phyloP scores from a whole-genome alignment of 2,888 invertebrate genomes.

The Ashinkailepas kermadecensis region DNA sequence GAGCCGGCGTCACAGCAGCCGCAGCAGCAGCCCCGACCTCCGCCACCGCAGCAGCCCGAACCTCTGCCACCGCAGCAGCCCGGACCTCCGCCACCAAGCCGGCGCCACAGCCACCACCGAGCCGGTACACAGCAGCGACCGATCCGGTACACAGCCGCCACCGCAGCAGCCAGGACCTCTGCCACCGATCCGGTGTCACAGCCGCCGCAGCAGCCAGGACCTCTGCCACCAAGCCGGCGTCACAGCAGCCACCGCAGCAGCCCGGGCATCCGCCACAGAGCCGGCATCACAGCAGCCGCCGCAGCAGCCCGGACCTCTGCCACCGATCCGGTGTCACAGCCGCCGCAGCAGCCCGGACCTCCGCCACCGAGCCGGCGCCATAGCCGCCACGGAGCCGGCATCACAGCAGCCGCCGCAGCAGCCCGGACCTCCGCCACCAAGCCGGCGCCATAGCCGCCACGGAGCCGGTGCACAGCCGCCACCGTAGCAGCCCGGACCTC shows the following conservation, averaged over 20 bases:
- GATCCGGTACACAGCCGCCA: not conserved
- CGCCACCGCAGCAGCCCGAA: not conserved
- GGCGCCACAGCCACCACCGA: not conserved
- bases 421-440: no score
- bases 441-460: not conserved
- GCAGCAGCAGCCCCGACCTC: not conserved
- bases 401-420: no score
- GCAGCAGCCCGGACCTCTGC: no score
- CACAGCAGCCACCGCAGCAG: no score
- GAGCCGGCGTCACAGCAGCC: not conserved
- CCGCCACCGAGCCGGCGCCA: not conserved
- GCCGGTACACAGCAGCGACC: not conserved
- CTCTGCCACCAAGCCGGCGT: no score
- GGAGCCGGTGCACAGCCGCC: not conserved
- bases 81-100: not conserved
- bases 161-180: not conserved
- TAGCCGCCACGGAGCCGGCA: not conserved
- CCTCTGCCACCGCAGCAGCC: not conserved
- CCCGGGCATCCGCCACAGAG: no score
- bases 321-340: no score
- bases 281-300: not conserved
- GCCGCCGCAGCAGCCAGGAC: not conserved
- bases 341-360: not conserved
- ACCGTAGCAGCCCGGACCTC: not conserved
- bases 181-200: no score